phyloP scores from a whole-genome alignment of 2,797 vertebrate species.

The Acipenser transmontanus region DNA sequence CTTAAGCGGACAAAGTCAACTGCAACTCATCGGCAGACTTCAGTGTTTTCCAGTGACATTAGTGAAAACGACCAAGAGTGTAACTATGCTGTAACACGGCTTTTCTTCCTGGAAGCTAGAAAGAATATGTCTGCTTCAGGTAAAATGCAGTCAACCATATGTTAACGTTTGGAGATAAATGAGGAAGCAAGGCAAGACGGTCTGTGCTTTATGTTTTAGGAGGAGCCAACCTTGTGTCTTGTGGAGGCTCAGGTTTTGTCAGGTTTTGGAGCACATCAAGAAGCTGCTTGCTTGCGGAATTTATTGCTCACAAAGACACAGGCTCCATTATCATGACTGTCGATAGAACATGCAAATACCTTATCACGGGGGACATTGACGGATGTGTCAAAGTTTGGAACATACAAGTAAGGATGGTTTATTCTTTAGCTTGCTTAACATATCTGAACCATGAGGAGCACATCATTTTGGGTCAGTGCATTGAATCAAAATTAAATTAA shows the following conservation, averaged over 20 bases:
- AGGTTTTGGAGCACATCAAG: slow-evolving; percentile 53
- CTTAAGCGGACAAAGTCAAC: slow-evolving; percentile 7
- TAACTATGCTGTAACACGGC: slow-evolving; percentile 42
- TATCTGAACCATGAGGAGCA: neutral
- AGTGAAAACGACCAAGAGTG: slow-evolving; percentile 31
- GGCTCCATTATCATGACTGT: slow-evolving; percentile 49
- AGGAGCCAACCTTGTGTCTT: slow-evolving; percentile 51
- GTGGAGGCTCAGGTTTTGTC: slow-evolving; percentile 60
- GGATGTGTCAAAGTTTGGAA: slow-evolving; percentile 59
- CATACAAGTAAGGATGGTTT: slow-evolving; percentile 41
- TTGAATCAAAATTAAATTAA: neutral
- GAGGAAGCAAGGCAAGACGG: neutral
- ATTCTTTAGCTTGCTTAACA: too few species aligned
- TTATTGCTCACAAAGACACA: slow-evolving; percentile 48
- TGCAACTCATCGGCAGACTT: slow-evolving; percentile 5
- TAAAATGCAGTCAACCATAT: slow-evolving; percentile 30
- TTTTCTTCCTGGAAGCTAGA: slow-evolving; percentile 61
- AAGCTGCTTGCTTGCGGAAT: slow-evolving; percentile 48
- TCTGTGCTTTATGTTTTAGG: slow-evolving; percentile 31
- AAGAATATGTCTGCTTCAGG: slow-evolving; percentile 44
- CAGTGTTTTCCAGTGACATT: slow-evolving; percentile 14
- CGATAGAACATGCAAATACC: slow-evolving; percentile 42
- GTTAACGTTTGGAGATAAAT: too few species aligned
- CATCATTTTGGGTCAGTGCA: neutral
- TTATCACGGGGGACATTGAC: slow-evolving; percentile 54